phyloP scores from a whole-genome alignment of 2,888 invertebrate species.

The Rhamphomyia laevipes region DNA sequence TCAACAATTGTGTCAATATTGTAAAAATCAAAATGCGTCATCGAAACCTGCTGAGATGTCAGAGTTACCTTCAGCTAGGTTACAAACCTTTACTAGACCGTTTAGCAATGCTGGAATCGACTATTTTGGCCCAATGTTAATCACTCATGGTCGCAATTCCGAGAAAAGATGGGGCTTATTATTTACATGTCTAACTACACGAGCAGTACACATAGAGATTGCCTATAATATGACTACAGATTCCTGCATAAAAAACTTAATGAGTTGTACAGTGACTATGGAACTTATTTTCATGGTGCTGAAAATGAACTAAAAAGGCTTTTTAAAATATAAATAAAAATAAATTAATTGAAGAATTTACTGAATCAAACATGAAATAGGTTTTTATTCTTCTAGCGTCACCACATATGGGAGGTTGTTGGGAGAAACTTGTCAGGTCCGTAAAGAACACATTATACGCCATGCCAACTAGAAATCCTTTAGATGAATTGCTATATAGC shows the following conservation, averaged over 20 bases:
- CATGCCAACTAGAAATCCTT: constrained; percentile 11
- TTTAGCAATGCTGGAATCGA: constrained; percentile 10
- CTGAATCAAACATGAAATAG: constrained; percentile 11
- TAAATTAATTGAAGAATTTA: constrained; percentile 1
- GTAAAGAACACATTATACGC: constrained; percentile 11
- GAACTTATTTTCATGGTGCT: constrained; percentile 13
- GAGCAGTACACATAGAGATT: constrained; percentile 12
- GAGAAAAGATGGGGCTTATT: constrained; percentile 13
- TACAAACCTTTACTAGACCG: constrained; percentile 8
- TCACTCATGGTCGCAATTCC: constrained; percentile 8
- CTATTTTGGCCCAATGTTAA: constrained; percentile 10
- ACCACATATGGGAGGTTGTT: constrained; percentile 15
- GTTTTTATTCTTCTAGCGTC: constrained; percentile 17
- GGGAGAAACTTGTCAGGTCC: constrained; percentile 10
- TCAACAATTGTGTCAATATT: constrained; percentile 7
- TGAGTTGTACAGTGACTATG: constrained; percentile 12
- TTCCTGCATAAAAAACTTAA: constrained; percentile 9
- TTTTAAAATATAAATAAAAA: neutral
- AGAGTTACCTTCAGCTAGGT: constrained; percentile 6
- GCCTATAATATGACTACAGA: constrained; percentile 18
- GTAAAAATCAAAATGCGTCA: constrained; percentile 11
- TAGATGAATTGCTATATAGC: constrained; percentile 13
- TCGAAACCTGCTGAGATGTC: constrained; percentile 9
- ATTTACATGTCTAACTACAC: constrained; percentile 12
- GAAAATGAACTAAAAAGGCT: neutral